A percentile compares a stretch with the other conserved stretches of the same genome.
Conservation (phyloP, 64 coral and sea anemone species). For the Acropora yongei region DNA sequence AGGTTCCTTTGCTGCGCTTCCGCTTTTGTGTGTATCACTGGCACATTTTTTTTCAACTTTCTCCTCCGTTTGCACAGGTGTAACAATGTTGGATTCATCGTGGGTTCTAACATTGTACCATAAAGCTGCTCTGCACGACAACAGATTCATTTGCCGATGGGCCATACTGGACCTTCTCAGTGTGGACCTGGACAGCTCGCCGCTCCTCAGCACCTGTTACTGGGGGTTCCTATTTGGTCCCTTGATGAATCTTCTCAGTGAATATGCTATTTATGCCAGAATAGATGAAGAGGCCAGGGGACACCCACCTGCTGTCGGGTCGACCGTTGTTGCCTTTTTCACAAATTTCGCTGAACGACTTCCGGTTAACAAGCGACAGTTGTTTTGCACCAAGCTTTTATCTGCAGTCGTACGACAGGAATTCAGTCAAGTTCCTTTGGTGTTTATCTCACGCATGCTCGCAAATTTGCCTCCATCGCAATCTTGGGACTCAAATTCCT, state of each 20-base stretch:
- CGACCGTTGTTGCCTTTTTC: conserved; percentile 58
- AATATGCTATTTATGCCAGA: conserved; percentile 69
- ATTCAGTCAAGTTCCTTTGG: conserved; percentile 74
- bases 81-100: conserved; percentile 50
- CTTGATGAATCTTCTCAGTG: conserved; percentile 72
- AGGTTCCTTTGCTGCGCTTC: no score
- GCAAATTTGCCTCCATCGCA: conserved; percentile 53
- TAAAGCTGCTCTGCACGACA: conserved; percentile 70
- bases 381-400: conserved; percentile 62
- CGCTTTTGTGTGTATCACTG: background rate
- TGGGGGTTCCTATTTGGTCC: conserved; percentile 81
- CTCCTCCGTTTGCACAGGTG: background rate
- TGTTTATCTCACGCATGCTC: conserved; percentile 70
- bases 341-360: conserved; percentile 21
- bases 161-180: conserved; percentile 71
- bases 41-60: background rate
- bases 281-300: conserved; percentile 53
- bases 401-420: conserved; percentile 38
- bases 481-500: conserved; percentile 33
- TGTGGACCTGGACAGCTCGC: conserved; percentile 56
- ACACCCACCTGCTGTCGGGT: conserved; percentile 64
- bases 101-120: conserved; percentile 70
- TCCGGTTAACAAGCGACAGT: conserved; percentile 18
- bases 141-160: conserved; percentile 76
- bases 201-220: conserved; percentile 55